Base-by-base conservation (phyloP, 2,113 vertebrate species). In the Salvelinus alpinus region DNA sequence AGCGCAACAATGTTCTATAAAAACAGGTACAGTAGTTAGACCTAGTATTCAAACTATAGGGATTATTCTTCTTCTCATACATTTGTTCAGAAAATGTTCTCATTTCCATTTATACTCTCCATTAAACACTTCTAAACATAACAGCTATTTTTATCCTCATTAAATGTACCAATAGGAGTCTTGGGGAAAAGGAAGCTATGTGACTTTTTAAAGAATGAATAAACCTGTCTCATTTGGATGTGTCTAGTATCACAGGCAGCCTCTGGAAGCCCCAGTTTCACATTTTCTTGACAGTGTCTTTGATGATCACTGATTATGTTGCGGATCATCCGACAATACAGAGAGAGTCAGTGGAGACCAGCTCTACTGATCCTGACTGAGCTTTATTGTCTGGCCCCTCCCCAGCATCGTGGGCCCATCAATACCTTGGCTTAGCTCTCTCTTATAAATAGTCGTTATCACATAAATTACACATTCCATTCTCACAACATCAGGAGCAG, bases 191-290 rank as follows among this genome's bases (percentile, higher is more conserved):
- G 80, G 80, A 82, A 78, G 84, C 77, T 14, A 72, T 68, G 82
- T 86, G 86, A 81, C 90, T 84, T 89, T 91, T 93, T 85, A 93
- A 93, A 90, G 91, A 91, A 92, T 91, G 92, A 93, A 92, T 92
- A 91, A 87, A 87, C 69, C 78, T 82, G 72, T 66, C 82, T 87
- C 87, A 91, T 94, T 79, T 87, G 84, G 87, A 92, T 90, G 79
- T 31, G 86, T 88, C 73, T 85, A 51, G 83, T 78, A 70, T 90
- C 90, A 64, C 13, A 73, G 85, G 60, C 82, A 86, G 82, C 85
- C 78, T 8, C 48, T 85, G 85, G 77, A 91, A 91, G 81, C 71
- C 84, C 90, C 69, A 88, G 85, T 78, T 92, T 93, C 87, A 84
- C 74, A 65, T 94, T 94, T 94, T 92, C 88, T 89, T 89, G 83